phyloP scores from a whole-genome alignment of 2,888 invertebrate genomes.

The Norana najaformis region DNA sequence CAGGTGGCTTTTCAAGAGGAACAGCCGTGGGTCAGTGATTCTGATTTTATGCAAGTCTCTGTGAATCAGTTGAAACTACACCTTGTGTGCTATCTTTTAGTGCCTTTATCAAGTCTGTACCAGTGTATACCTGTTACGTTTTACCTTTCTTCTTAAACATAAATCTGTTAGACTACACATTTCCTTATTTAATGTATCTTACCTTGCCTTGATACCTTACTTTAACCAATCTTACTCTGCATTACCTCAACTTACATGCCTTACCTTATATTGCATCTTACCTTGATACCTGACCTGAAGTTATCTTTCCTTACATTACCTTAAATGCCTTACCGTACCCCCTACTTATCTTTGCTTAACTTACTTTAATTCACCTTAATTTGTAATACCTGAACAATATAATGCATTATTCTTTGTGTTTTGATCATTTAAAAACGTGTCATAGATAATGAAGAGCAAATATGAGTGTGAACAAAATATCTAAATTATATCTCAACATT shows the following conservation, averaged over 20 bases:
- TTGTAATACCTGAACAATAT: too few relatives aligned
- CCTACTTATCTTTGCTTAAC: background rate
- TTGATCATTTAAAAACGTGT: too few relatives aligned
- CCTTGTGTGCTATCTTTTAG: too few relatives aligned
- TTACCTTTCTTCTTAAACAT: too few relatives aligned
- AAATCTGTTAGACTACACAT: too few relatives aligned
- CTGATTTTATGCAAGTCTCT: background rate
- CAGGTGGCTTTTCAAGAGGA: slow-evolving; percentile 66
- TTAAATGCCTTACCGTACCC: background rate
- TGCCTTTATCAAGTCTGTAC: too few relatives aligned
- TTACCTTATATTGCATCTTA: background rate
- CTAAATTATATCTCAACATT: background rate
- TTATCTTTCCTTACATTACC: background rate
- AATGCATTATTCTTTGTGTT: background rate
- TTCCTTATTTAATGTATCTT: background rate
- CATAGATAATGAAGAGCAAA: too few relatives aligned
- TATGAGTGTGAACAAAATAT: background rate
- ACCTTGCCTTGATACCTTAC: background rate
- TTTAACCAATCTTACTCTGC: background rate
- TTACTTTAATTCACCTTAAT: too few relatives aligned
- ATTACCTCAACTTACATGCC: background rate
- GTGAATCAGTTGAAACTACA: too few relatives aligned
- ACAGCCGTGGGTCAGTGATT: slow-evolving; percentile 54
- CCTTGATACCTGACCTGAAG: background rate
- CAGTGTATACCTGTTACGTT: too few relatives aligned